Percentiles rank a stretch among this genome's conserved stretches.
Conservation (phyloP, 2,113 vertebrate genomes). For the Tragelaphus strepsiceros region DNA sequence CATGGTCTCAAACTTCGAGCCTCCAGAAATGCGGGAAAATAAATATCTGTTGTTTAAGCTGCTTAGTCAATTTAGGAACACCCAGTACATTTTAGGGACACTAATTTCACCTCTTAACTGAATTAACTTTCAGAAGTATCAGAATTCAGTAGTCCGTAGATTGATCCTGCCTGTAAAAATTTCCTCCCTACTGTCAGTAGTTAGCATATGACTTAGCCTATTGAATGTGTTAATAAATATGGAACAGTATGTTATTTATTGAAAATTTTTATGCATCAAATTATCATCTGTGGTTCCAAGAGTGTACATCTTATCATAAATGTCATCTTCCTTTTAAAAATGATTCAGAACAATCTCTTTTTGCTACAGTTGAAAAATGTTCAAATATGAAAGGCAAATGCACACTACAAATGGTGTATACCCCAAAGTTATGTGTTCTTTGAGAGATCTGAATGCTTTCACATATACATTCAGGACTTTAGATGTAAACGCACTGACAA, state of each 20-base stretch:
- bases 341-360: neutral
- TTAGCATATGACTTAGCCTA: neutral
- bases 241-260: neutral
- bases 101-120: neutral
- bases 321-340: neutral
- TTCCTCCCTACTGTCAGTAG: neutral
- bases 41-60: neutral
- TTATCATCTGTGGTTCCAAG: neutral
- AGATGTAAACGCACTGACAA: neutral
- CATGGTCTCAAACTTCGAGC: neutral
- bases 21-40: neutral
- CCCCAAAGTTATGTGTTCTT: neutral
- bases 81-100: neutral
- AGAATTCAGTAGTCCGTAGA: neutral
- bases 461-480: neutral
- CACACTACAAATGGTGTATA: neutral
- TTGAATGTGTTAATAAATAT: neutral
- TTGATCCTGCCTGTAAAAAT: neutral
- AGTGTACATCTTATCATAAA: neutral
- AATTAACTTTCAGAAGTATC: neutral
- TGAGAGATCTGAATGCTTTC: neutral
- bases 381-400: neutral
- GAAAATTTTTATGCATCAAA: neutral
- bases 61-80: neutral
- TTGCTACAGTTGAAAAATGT: neutral